A percentile compares a stretch with the other conserved stretches of the same genome.
phyloP scores from a whole-genome alignment of 2,797 vertebrate species.

The Borostomias antarcticus region DNA sequence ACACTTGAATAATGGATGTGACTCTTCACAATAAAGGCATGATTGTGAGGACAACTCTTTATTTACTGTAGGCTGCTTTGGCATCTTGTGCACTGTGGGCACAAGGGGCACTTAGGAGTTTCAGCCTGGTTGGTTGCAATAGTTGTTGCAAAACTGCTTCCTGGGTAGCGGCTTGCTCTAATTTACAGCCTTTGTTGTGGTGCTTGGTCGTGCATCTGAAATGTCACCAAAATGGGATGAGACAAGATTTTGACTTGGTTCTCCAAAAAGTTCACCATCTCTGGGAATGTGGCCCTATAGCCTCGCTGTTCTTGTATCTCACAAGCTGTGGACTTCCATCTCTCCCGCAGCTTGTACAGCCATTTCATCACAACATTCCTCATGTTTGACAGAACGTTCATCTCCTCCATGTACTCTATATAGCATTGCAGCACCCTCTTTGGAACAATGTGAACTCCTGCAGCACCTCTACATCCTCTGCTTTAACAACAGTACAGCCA shows the following conservation, averaged over 20 bases:
- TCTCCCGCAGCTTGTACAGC: not conserved
- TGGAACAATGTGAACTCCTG: too few relatives aligned
- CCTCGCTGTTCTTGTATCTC: not conserved
- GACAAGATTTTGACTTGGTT: not conserved
- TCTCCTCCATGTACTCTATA: too few relatives aligned
- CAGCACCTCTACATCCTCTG: too few relatives aligned
- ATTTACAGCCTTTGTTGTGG: not conserved
- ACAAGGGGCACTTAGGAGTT: not conserved
- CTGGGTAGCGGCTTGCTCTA: not conserved
- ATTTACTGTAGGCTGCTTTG: not conserved
- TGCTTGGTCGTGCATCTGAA: not conserved
- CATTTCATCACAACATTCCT: not conserved
- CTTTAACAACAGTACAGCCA: too few relatives aligned
- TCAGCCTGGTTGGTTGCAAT: not conserved
- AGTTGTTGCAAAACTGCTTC: slow-evolving; percentile 18
- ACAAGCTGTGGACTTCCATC: slow-evolving; percentile 4
- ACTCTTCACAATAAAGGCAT: slow-evolving; percentile 5
- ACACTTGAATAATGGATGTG: slow-evolving; percentile 12
- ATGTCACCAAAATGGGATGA: slow-evolving; percentile 31
- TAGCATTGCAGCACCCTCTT: too few relatives aligned
- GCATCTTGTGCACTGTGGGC: not conserved
- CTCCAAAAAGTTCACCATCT: not conserved
- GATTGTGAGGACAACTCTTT: not conserved
- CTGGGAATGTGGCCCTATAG: not conserved
- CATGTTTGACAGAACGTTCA: slow-evolving; percentile 9